These are phyloP conservation scores for Apaloderma vittatum DNA, from an alignment of 2,113 vertebrate species.

Conservation along the genomic window DNA sequence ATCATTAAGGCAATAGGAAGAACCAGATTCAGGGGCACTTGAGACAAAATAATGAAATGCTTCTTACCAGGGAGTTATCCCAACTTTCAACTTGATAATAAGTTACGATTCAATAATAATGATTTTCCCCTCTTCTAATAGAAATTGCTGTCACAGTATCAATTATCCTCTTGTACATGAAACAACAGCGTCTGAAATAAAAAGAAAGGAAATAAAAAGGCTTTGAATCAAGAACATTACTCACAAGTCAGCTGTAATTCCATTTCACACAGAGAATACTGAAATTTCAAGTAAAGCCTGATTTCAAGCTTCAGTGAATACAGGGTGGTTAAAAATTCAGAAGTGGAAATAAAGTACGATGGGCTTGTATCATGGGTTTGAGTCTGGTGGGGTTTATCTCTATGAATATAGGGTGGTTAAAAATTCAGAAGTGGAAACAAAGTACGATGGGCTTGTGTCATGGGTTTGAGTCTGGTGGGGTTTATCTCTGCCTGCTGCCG, in stretches of 20 bases:
- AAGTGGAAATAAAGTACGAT: not conserved
- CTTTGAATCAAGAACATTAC: not conserved
- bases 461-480: too few relatives aligned
- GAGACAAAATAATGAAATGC: not conserved
- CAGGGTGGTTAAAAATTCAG: not conserved
- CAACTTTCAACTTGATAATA: not conserved
- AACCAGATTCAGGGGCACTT: not conserved
- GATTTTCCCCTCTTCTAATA: not conserved
- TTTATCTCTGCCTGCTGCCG: not conserved
- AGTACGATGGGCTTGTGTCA: not conserved
- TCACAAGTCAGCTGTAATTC: not conserved
- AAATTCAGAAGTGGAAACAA: not conserved
- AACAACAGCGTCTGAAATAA: not conserved
- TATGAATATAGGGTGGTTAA: not conserved
- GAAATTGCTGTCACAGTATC: not conserved
- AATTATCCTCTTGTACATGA: slow-evolving; percentile 20
- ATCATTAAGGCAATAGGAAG: not conserved
- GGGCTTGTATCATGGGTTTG: too few relatives aligned
- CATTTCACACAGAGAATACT: not conserved
- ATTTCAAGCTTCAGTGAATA: not conserved
- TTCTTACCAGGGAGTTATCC: not conserved
- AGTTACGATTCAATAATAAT: not conserved
- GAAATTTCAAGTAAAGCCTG: not conserved
- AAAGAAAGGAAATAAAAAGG: not conserved
- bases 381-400: too few relatives aligned